Conservation (phyloP, 1,140 invertebrate species). For the Macrostomum lignano region DNA sequence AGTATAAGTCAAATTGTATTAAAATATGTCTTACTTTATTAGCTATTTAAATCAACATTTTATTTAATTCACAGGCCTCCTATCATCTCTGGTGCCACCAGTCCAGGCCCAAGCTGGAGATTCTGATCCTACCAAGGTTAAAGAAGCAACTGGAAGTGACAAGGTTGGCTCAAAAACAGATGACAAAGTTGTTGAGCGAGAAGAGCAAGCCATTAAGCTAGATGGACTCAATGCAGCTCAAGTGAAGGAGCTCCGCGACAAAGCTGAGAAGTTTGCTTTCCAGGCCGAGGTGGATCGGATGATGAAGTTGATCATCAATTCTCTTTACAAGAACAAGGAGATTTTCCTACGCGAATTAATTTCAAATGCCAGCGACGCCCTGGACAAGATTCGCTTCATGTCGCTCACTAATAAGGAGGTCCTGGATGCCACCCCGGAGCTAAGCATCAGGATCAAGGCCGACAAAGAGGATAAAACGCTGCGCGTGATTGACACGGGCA, state of each 20-base stretch:
- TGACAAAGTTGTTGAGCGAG: conserved; percentile 1
- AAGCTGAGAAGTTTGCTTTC: conserved; percentile 3
- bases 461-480: conserved; percentile 5
- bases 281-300: conserved; percentile 7
- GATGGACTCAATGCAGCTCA: neutral
- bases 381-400: conserved; percentile 46
- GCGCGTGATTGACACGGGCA: conserved; percentile 43
- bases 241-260: conserved; percentile 3
- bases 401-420: conserved; percentile 42
- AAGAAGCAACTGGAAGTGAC: too few relatives aligned
- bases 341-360: conserved; percentile 47
- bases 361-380: conserved; percentile 53
- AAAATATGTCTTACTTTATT: too few relatives aligned
- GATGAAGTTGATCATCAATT: conserved; percentile 8
- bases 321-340: conserved; percentile 7
- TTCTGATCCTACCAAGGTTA: too few relatives aligned
- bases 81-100: too few relatives aligned
- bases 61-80: too few relatives aligned
- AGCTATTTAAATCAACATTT: too few relatives aligned
- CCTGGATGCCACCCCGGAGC: conserved; percentile 7
- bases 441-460: conserved; percentile 7
- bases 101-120: too few relatives aligned
- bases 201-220: conserved; percentile 1
- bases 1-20: too few relatives aligned
- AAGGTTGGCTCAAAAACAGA: conserved; percentile 3